Base-by-base conservation (phyloP, 2,888 invertebrate species). In the Trypoxylon attenuatum region DNA sequence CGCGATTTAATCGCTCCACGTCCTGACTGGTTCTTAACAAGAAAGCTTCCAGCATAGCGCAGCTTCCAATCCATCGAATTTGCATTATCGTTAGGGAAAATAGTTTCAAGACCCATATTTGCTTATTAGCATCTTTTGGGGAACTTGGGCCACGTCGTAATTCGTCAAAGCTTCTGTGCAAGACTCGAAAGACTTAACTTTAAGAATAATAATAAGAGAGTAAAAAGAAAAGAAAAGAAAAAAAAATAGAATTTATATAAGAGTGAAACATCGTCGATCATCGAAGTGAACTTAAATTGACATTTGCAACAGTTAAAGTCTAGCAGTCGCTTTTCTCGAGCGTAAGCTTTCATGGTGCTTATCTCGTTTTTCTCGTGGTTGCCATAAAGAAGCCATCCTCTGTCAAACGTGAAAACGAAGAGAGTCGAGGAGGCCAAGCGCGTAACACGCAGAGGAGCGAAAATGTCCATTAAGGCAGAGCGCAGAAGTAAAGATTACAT, bases 401-500 rank as follows among this genome's bases (percentile, higher is more conserved):
- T 59, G 69, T 67, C 56, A 58, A 73, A 76, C 43, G 43, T 41
- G 27, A 29, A 50, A 52, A 50, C 51, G 38, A 45, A 15, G 59
- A 51, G 45, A 46, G 22, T 29, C 21, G 57, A n/a, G n/a, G 22
- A 27, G 55, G 8, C 22, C 21, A 29, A 41, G 53, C 53, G 57
- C 62, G 55, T 33, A 39, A 54, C 49, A 21, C 43, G 18, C 22
- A 21, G 47, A 58, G 45, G 56, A 54, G 59, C 41, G 53, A 54
- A 52, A 69, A 58, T 49, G 63, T 71, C 76, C 77, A 76, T 76
- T 76, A 76, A 77, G 69, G 57, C 54, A 52, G 46, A 41, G 33
- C 33, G 46, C 58, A 78, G 75, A 76, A 71, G 73, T 76, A 76
- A 80, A 83, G 82, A 83, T 83, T 82, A 82, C 80, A 75, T 80